A percentile compares a stretch with the other conserved stretches of the same genome.
Evolutionary conservation across 2,113 vertebrate genomes (phyloP).

Genomic region (Orcinus orca): DNA sequence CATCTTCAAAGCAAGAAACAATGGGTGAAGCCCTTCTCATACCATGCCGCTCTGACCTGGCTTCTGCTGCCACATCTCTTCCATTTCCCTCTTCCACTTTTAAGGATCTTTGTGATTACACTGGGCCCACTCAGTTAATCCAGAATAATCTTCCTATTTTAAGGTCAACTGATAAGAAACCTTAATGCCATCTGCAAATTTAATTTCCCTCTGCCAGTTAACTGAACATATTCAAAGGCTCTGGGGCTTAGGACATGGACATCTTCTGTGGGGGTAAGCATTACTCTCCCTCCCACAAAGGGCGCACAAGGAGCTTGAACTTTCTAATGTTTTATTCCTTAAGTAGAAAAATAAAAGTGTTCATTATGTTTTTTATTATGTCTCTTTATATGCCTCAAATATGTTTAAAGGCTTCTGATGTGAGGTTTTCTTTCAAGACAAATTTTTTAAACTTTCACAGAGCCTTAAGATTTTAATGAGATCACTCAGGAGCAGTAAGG

Average conservation of each 20-base stretch:
- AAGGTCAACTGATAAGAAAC: neutral
- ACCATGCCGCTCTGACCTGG: neutral
- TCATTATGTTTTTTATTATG: neutral
- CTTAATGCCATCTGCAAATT: neutral
- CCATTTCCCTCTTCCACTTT: neutral
- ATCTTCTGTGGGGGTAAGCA: neutral
- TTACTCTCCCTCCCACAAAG: neutral
- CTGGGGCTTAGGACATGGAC: neutral
- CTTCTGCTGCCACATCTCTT: neutral
- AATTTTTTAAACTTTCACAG: neutral
- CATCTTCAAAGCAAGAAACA: neutral
- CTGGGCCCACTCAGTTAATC: neutral
- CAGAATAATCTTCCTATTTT: neutral
- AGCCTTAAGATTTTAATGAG: neutral
- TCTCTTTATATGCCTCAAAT: neutral
- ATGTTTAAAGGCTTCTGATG: neutral
- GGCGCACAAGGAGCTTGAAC: neutral
- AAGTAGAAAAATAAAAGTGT: neutral
- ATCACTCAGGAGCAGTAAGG: neutral
- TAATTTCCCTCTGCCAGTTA: neutral
- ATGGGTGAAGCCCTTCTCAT: neutral
- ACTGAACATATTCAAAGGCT: neutral
- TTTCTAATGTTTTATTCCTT: neutral
- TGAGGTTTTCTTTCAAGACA: neutral
- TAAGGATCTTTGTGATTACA: neutral